These are phyloP conservation scores for Thunnus maccoyii DNA, from an alignment of 2,113 vertebrate species.

Conservation along the genomic window DNA sequence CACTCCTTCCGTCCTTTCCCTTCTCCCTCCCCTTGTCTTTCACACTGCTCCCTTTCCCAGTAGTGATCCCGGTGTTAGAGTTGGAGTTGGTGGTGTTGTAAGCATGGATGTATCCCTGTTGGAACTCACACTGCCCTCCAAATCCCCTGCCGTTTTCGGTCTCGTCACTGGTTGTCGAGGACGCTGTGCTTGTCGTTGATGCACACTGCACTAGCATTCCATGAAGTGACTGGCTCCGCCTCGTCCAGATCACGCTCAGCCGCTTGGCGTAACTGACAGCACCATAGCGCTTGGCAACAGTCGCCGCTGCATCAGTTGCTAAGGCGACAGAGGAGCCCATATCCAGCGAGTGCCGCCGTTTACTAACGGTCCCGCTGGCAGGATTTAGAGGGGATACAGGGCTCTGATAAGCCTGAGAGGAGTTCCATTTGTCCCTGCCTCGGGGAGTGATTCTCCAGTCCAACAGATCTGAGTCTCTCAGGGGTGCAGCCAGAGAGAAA, in stretches of 20 bases:
- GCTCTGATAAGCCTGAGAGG: slow-evolving; percentile 83
- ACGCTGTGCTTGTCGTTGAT: slow-evolving; percentile 76
- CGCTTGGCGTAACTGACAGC: slow-evolving; percentile 88
- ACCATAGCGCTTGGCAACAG: slow-evolving; percentile 75
- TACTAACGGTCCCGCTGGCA: slow-evolving; percentile 71
- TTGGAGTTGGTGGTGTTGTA: slow-evolving; percentile 85
- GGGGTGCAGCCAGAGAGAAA: slow-evolving; percentile 77
- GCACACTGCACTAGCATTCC: slow-evolving; percentile 89
- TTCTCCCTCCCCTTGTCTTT: slow-evolving; percentile 65
- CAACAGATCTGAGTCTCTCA: slow-evolving; percentile 73
- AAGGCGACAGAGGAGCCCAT: slow-evolving; percentile 84
- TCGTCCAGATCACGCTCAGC: slow-evolving; percentile 91
- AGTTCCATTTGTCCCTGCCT: slow-evolving; percentile 81
- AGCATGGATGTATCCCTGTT: slow-evolving; percentile 80
- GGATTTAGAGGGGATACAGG: slow-evolving; percentile 72
- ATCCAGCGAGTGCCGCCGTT: slow-evolving; percentile 91
- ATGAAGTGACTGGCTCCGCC: slow-evolving; percentile 92
- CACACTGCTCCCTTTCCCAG: slow-evolving; percentile 25
- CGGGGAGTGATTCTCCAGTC: slow-evolving; percentile 74
- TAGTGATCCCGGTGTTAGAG: slow-evolving; percentile 70
- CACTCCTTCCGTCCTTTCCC: slow-evolving; percentile 54
- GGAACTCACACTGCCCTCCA: slow-evolving; percentile 59
- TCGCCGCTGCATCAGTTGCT: slow-evolving; percentile 68
- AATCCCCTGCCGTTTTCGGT: slow-evolving; percentile 35
- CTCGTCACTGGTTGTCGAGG: slow-evolving; percentile 77